Evolutionary conservation across 2,797 vertebrate genomes (phyloP), one percentile per base, ranked within the genome.

Genomic region (Acomys russatus): DNA sequence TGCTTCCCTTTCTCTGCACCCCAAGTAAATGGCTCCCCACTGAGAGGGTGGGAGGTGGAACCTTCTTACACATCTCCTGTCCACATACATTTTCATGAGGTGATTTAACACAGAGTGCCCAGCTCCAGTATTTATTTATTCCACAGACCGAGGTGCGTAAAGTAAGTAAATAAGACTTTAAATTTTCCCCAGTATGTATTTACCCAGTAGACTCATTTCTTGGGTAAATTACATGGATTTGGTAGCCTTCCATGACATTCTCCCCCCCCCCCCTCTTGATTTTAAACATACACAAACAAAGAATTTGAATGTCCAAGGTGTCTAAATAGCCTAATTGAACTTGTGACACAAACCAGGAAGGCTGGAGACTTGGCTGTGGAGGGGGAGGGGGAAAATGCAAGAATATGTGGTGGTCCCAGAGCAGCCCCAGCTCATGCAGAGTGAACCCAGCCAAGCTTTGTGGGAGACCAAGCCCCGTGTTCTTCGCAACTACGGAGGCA

Each of bases 291-390:
- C 38, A 97, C 94, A 97, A 97, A 97, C 96, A 97, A 97, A 97
- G 94, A 96, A 97, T 97, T 97, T 95, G 96, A 94, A 98, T 92
- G 97, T 98, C 97, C 71, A 22, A 90, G 97, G 94, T 97, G 97
- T 97, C 97, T 98, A 97, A 97, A 97, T 97, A 97, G 97, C 92
- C 94, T 97, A 97, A 98, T 97, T 97, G 97, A 97, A 97, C 96
- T 97, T 76, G 77, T 97, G 96, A 97, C 95, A 97, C 80, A 97
- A 90, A 84, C 95, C 97, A 97, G 97, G 94, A 95, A 94, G 86
- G n/a, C 70, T 20, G 28, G 90, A 82, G 90, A 68, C 94, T 74
- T 30, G 73, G 77, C 33, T 33, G 25, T 63, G 38, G 61, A 54
- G 30, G 38, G 25, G 38, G 54, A 33, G 30, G 28, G 38, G 20